Percentiles rank a stretch among this genome's conserved stretches.
Conservation (phyloP, 2,888 invertebrate species). For the Drosophila tanythrix region DNA sequence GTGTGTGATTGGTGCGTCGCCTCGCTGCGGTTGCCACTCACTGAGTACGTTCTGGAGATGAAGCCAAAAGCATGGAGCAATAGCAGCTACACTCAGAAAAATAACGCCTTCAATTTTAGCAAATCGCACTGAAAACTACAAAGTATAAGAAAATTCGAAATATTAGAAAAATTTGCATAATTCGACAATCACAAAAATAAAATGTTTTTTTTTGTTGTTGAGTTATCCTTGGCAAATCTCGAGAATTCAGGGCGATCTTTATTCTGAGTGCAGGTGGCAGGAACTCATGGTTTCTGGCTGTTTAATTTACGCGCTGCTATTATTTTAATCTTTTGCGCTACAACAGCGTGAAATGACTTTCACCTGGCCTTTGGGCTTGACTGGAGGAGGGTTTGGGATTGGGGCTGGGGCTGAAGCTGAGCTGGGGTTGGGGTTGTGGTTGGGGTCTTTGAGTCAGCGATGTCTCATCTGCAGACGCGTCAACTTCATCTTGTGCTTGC, state of each 20-base stretch:
- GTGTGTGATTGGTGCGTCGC: conserved; percentile 26
- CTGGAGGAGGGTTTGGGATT: neutral
- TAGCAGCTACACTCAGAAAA: neutral
- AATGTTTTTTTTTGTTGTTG: no score
- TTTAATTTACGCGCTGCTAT: conserved; percentile 82
- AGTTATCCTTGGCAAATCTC: neutral
- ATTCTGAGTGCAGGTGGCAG: neutral
- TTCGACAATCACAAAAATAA: no score
- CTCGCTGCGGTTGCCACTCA: conserved; percentile 64
- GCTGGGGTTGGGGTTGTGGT: neutral
- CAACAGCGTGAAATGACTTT: conserved; percentile 82
- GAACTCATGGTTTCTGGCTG: conserved; percentile 49
- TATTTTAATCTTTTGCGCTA: conserved; percentile 82
- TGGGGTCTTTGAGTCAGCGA: conserved; percentile 6
- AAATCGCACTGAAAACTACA: neutral
- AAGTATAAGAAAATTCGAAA: no score
- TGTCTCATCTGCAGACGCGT: conserved; percentile 14
- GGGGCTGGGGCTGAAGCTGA: neutral
- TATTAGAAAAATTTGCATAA: no score
- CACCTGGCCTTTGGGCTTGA: conserved; percentile 68
- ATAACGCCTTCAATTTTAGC: fast-evolving
- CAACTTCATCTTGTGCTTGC: conserved; percentile 23
- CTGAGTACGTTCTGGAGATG: conserved; percentile 29
- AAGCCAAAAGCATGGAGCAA: neutral
- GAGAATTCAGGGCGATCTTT: neutral